These are phyloP conservation scores for Littorina saxatilis DNA, from an alignment of 1,140 invertebrate species.

Conservation along the genomic window DNA sequence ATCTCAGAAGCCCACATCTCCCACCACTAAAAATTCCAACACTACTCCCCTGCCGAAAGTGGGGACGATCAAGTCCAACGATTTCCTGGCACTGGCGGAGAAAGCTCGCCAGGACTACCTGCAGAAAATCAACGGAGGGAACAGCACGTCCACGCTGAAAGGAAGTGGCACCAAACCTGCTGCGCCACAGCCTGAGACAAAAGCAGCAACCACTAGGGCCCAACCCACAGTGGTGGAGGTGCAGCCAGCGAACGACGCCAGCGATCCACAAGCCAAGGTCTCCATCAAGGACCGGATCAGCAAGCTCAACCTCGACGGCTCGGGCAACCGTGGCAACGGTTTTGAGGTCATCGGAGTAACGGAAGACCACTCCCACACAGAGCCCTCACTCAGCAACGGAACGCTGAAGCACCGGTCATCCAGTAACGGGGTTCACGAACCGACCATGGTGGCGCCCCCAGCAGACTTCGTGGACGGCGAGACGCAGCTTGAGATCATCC, in stretches of 20 bases:
- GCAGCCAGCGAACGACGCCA: conserved; percentile 18
- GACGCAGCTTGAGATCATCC: conserved; percentile 62
- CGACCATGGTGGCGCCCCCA: conserved; percentile 54
- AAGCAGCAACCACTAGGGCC: conserved; percentile 35
- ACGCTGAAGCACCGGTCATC: conserved; percentile 36
- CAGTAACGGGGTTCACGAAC: conserved; percentile 30
- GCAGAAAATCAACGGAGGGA: conserved; percentile 54
- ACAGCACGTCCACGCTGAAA: conserved; percentile 18
- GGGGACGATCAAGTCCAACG: conserved; percentile 36
- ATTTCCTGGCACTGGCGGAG: conserved; percentile 69
- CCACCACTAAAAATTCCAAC: not conserved
- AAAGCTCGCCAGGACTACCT: conserved; percentile 67
- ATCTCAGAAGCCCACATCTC: conserved; percentile 6
- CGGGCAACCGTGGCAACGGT: conserved; percentile 15
- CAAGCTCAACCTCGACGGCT: conserved; percentile 36
- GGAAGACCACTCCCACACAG: conserved; percentile 60
- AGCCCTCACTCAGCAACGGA: conserved; percentile 40
- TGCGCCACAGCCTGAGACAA: conserved; percentile 24
- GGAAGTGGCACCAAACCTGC: conserved; percentile 42
- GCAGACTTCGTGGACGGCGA: conserved; percentile 60
- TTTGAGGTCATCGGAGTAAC: conserved; percentile 57
- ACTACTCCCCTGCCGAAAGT: not conserved
- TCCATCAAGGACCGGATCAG: conserved; percentile 59
- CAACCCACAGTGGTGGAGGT: conserved; percentile 46
- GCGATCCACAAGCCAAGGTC: conserved; percentile 39